Conservation (phyloP, 2,113 vertebrate genomes). For the Tyrannus savana region DNA sequence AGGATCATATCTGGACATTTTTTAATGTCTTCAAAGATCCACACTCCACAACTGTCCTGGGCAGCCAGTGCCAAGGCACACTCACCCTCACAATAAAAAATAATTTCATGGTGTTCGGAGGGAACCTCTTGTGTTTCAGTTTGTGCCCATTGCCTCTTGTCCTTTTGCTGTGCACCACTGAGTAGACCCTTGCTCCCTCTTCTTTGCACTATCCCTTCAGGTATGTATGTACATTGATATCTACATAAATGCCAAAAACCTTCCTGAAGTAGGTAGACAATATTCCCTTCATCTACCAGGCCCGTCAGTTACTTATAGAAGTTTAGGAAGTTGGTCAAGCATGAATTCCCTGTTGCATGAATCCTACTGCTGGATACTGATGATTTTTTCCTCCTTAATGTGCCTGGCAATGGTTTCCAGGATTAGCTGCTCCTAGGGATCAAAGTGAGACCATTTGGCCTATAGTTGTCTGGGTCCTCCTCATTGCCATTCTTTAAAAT, state of each 20-base stretch:
- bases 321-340: background rate
- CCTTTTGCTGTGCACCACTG: background rate
- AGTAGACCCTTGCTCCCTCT: background rate
- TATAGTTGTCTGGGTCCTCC: background rate
- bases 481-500: background rate
- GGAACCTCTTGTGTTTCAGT: background rate
- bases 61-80: background rate
- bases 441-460: background rate
- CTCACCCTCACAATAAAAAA: background rate
- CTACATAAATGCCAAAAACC: background rate
- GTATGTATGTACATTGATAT: background rate
- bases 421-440: background rate
- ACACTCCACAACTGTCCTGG: background rate
- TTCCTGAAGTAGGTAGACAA: background rate
- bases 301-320: background rate
- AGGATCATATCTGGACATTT: rapidly evolving
- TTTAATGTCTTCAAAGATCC: background rate
- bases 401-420: background rate
- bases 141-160: background rate
- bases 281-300: background rate
- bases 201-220: background rate
- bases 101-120: background rate
- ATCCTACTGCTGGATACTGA: background rate
- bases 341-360: background rate
- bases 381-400: background rate